Evolutionary conservation across 2,888 invertebrate genomes (phyloP).

Genomic region (Drosophila gaucha): DNA sequence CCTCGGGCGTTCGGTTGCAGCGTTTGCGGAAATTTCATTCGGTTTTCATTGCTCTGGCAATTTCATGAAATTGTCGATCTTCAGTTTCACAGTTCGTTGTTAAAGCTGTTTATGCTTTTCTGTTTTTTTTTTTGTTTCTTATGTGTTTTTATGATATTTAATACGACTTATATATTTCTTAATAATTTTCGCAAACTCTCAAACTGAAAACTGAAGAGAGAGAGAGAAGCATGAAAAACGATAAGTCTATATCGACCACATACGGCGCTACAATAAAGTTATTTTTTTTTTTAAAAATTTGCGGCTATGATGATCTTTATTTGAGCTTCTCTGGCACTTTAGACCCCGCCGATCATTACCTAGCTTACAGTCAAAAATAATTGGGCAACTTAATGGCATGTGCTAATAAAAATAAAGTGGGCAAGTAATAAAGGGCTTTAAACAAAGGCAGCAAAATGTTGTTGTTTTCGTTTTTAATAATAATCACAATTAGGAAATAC

Average conservation of each 20-base stretch:
- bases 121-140: not conserved
- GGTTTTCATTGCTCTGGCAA: constrained; percentile 3
- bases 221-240: constrained; percentile 2
- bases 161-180: constrained; percentile 4
- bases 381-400: no score
- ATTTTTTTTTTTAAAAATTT: not conserved
- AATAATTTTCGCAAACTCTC: constrained; percentile 6
- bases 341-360: not conserved
- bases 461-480: no score
- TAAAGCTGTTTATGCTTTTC: constrained; percentile 2
- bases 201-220: not conserved
- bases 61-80: constrained; percentile 8
- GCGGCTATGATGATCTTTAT: no score
- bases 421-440: no score
- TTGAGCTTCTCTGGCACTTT: not conserved
- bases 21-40: constrained; percentile 34
- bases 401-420: no score
- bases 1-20: constrained; percentile 38
- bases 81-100: constrained; percentile 1
- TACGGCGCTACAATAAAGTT: not conserved
- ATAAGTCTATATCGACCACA: constrained; percentile 7
- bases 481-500: no score
- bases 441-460: no score
- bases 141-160: constrained; percentile 8
- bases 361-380: not conserved